Percentiles rank a stretch among this genome's conserved stretches.
Conservation (phyloP, 2,888 invertebrate species). For the Xanthorhoe spadicearia region DNA sequence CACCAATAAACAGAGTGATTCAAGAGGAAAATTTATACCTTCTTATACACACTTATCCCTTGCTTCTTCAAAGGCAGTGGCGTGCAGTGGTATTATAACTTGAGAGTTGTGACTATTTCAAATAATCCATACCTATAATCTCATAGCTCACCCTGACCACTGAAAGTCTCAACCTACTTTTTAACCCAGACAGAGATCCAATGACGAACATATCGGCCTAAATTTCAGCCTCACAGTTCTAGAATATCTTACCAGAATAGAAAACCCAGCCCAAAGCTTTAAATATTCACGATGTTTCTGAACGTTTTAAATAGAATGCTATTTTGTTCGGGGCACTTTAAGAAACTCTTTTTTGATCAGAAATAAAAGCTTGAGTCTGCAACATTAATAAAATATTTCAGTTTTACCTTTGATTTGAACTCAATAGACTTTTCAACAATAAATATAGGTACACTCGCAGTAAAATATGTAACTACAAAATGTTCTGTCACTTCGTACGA, state of each 20-base stretch:
- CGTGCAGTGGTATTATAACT: too few species aligned
- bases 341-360: background rate
- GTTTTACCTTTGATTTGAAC: background rate
- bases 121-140: background rate
- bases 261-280: conserved; percentile 8
- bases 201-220: conserved; percentile 29
- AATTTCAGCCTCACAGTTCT: conserved; percentile 16
- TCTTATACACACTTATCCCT: too few species aligned
- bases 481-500: conserved; percentile 1
- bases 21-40: too few species aligned
- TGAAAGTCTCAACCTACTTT: conserved; percentile 30
- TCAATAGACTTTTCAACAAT: background rate
- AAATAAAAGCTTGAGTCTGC: background rate
- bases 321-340: background rate
- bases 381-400: background rate
- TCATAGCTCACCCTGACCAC: background rate
- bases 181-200: conserved; percentile 30
- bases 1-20: too few species aligned
- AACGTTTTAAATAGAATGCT: background rate
- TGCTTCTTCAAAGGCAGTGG: too few species aligned
- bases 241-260: conserved; percentile 8
- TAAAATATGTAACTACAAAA: conserved; percentile 1
- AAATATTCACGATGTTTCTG: conserved; percentile 11
- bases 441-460: background rate
- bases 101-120: too few species aligned